Evolutionary conservation across 1,140 invertebrate genomes (phyloP).

Genomic region (Macrotrachela quadricornifera): DNA sequence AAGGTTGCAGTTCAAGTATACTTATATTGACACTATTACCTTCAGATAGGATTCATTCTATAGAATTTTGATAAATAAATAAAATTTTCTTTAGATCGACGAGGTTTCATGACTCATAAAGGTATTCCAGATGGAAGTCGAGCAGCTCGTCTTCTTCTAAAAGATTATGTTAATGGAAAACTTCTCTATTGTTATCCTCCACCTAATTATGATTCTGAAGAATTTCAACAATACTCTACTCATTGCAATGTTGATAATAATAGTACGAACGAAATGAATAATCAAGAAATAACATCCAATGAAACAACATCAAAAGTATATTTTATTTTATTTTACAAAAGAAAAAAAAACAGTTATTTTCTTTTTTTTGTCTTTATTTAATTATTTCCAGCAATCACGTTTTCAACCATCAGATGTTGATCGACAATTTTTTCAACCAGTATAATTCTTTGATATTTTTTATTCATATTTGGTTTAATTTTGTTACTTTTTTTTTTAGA

Average conservation of each 20-base stretch:
- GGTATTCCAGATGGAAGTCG: conserved; percentile 77
- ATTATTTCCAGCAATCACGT: conserved; percentile 16
- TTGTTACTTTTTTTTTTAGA: conserved; percentile 13
- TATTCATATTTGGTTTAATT: conserved; percentile 1
- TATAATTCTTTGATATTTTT: background rate
- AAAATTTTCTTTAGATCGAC: conserved; percentile 15
- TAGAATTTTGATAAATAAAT: background rate
- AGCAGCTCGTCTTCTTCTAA: conserved; percentile 63
- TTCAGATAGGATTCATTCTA: background rate
- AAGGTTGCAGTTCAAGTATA: too few relatives aligned
- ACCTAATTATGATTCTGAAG: conserved; percentile 43
- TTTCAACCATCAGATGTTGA: conserved; percentile 11
- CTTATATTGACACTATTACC: conserved; percentile 8
- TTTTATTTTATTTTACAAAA: conserved; percentile 24
- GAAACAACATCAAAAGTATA: conserved; percentile 24
- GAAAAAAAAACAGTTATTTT: background rate
- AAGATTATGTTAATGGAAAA: conserved; percentile 64
- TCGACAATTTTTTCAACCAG: conserved; percentile 10
- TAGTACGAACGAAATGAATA: background rate
- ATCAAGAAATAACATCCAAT: conserved; percentile 13
- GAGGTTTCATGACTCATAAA: conserved; percentile 82
- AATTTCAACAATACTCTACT: conserved; percentile 42
- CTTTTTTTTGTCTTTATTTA: conserved; percentile 13
- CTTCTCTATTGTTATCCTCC: conserved; percentile 63
- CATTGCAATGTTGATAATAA: conserved; percentile 8